These are phyloP conservation scores for Mesembrinibis cayennensis DNA, from an alignment of 2,113 vertebrate species.

Conservation along the genomic window DNA sequence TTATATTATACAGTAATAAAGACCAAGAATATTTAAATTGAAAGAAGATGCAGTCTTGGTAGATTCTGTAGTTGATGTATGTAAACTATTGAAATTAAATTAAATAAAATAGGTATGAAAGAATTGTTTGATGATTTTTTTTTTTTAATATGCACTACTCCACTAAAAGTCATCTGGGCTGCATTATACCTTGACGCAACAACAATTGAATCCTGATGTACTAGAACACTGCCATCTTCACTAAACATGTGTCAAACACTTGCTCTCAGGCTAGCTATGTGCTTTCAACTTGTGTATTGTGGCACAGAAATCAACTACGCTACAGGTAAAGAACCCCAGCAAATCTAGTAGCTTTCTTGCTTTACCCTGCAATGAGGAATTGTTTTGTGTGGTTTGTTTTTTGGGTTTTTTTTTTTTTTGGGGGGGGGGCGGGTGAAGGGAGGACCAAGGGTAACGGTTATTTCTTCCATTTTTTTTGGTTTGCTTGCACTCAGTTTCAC, in stretches of 20 bases:
- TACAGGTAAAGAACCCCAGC: not conserved
- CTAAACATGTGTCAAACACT: constrained; percentile 65
- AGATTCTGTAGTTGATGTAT: not conserved
- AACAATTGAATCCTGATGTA: constrained; percentile 65
- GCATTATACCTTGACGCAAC: constrained; percentile 65
- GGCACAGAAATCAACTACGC: not conserved
- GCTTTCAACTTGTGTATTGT: not conserved
- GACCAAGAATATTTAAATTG: constrained; percentile 40
- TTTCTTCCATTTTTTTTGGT: not conserved
- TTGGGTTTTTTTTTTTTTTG: too few species aligned
- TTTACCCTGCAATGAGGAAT: not conserved
- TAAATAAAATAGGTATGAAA: constrained; percentile 61
- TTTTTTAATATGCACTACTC: constrained; percentile 53
- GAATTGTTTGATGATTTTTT: constrained; percentile 46
- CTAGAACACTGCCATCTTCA: constrained; percentile 36
- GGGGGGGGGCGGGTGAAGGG: fast-evolving
- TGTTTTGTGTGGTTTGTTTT: too few species aligned
- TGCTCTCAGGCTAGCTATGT: constrained; percentile 23
- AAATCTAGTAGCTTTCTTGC: not conserved
- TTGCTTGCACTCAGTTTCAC: constrained; percentile 9
- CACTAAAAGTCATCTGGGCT: constrained; percentile 46
- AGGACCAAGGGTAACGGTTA: not conserved
- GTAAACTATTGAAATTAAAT: constrained; percentile 53
- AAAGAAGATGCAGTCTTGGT: constrained; percentile 47
- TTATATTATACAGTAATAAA: constrained; percentile 48